Evolutionary conservation across 1,140 invertebrate genomes (phyloP), one percentile per base, ranked within the genome.

Genomic region (Druon quercuslanigerum): DNA sequence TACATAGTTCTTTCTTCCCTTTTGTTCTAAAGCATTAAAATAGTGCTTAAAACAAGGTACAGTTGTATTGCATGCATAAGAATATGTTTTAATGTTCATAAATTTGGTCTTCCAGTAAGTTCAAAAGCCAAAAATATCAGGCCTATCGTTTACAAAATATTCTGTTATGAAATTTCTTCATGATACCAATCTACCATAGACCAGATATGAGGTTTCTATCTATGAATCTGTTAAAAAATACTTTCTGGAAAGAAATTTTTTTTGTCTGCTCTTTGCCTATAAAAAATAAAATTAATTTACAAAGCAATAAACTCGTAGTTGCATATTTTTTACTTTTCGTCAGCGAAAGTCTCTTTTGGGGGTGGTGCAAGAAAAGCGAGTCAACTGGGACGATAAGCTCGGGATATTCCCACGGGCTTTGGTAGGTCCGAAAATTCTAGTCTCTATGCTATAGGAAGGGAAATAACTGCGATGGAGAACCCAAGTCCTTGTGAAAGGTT

Each of bases 351-450:
- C 12, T 52, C n/a, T 0, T 54, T 54, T 7, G 16, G 11, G 16
- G 52, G 1, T 17, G 52, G 13, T 3, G 4, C 52, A 19, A 54
- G 52, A 54, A 54, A 54, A 6, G 52, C n/a, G 52, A 54, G 17
- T 19, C 14, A 54, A 54, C n/a, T 17, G 17, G 16, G 19, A 54
- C 52, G n/a, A 54, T 54, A 54, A 54, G 52, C 52, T 17, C 52
- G 52, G 8, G n/a, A 54, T 5, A 79, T 75, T 79, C 60, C 76
- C 66, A 76, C 51, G 60, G 51, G 72, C 52, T 71, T 56, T 56
- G 66, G 70, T 57, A 60, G 60, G 70, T 77, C 76, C 76, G 74
- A 72, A 66, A 50, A 54, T 52, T 75, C 52, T 60, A 57, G 74
- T 76, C 71, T 76, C 71, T 76, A 71, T 71, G 52, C 19, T 51